A percentile compares a stretch with the other conserved stretches of the same genome.
phyloP scores from a whole-genome alignment of 2,113 vertebrate species.

The Cololabis saira region DNA sequence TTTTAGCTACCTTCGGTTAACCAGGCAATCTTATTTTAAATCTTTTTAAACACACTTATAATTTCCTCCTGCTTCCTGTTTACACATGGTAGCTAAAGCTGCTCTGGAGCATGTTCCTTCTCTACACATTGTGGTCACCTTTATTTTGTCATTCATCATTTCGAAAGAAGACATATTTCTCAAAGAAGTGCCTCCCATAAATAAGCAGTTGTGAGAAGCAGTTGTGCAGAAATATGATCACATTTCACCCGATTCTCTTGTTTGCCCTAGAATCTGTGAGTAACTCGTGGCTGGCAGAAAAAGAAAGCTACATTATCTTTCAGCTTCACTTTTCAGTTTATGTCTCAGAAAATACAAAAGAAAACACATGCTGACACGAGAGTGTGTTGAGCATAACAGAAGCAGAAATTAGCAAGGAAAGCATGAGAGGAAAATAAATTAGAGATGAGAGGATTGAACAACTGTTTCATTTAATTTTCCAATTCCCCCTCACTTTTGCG shows the following conservation, averaged over 20 bases:
- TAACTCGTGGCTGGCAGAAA: slow-evolving; percentile 31
- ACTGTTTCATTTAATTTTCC: slow-evolving; percentile 34
- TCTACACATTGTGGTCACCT: no score
- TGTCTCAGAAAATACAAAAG: slow-evolving; percentile 38
- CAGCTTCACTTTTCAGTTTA: slow-evolving; percentile 32
- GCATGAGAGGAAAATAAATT: slow-evolving; percentile 4
- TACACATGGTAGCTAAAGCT: no score
- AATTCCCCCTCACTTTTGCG: slow-evolving; percentile 27
- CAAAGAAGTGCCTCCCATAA: no score
- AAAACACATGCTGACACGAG: slow-evolving; percentile 43
- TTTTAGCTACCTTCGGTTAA: no score
- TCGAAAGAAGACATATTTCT: no score
- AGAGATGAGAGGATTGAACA: slow-evolving; percentile 30
- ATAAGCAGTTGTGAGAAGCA: background rate
- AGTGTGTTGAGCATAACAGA: slow-evolving; percentile 16
- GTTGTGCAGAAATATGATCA: slow-evolving; percentile 34
- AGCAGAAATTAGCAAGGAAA: slow-evolving; percentile 36
- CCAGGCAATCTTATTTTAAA: no score
- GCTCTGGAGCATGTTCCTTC: no score
- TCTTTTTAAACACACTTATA: no score
- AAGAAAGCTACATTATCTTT: slow-evolving; percentile 23
- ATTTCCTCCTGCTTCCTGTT: no score
- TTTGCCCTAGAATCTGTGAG: slow-evolving; percentile 56
- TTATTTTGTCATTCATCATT: no score
- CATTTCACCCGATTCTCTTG: slow-evolving; percentile 28